Evolutionary conservation across 2,888 invertebrate genomes (phyloP), one percentile per base, ranked within the genome.

Genomic region (Nephrotoma flavescens): DNA sequence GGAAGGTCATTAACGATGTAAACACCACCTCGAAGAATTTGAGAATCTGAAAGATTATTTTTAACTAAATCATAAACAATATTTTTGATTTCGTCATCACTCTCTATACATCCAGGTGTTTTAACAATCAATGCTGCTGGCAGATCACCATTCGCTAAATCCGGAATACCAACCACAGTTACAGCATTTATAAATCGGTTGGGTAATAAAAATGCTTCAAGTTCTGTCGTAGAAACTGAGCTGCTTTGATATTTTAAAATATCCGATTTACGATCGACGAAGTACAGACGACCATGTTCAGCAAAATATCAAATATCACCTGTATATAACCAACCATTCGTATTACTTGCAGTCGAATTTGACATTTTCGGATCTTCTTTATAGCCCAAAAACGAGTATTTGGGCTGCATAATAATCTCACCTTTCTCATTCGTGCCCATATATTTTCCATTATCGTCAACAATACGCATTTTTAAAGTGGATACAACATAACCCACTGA

Each of bases 291-390:
- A 86, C 90, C 90, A 86, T 90, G 90, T 71, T 90, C 88, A 87
- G 91, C 92, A 86, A 92, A 90, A 87, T 90, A 90, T 15, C 92
- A 92, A 88, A 91, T 88, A 88, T 91, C 92, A 4, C 91, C 91
- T 19, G 91, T 90, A 45, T 90, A 89, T 19, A 90, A 89, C 91
- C 91, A 91, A 57, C 90, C 91, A 86, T 92, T 90, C 41, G 88
- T 89, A 31, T 31, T 31, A 88, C 91, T 90, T 86, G 89, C 89
- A 45, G 89, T 89, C 6, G 88, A 88, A 85, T 89, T 89, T 6
- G 90, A 90, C 86, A 90, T n/a, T 71, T 87, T 85, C 42, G 85
- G 71, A 5, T 87, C 71, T 7, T 42, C 86, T 31, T 47, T 85
- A 57, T 87, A 87, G 11, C 45, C 87, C 1, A 44, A 12, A 12